A percentile compares a stretch with the other conserved stretches of the same genome.
Conservation (phyloP, 1,140 invertebrate species). For the Drosophila setifemur region DNA sequence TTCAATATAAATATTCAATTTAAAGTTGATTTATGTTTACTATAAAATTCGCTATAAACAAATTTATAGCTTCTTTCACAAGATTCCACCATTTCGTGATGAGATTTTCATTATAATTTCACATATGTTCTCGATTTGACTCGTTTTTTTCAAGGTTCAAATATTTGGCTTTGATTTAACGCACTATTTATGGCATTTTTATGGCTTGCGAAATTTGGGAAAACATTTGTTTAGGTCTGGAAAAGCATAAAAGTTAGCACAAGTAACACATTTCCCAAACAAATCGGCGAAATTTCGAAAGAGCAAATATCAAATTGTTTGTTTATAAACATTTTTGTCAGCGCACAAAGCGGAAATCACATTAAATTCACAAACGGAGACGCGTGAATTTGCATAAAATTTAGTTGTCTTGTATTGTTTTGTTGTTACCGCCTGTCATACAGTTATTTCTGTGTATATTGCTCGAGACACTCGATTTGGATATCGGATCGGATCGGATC, state of each 20-base stretch:
- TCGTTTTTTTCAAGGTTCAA: slow-evolving; percentile 2
- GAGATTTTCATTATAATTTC: background rate
- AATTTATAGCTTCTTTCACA: background rate
- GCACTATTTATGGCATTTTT: slow-evolving; percentile 12
- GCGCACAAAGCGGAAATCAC: slow-evolving; percentile 46
- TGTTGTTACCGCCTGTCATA: slow-evolving; percentile 24
- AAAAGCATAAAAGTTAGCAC: slow-evolving; percentile 15
- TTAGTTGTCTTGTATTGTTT: no score
- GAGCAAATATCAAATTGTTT: slow-evolving; percentile 31
- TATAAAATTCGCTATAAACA: no score
- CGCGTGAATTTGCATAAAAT: slow-evolving; percentile 50
- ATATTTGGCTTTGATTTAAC: background rate
- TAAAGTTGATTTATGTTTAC: no score
- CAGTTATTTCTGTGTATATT: slow-evolving; percentile 42
- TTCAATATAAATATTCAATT: no score
- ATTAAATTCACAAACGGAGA: slow-evolving; percentile 16
- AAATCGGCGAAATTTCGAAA: background rate
- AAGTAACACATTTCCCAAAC: slow-evolving; percentile 24
- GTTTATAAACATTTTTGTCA: slow-evolving; percentile 54
- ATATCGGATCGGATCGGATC: background rate
- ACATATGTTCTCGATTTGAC: background rate
- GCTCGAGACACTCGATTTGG: slow-evolving; percentile 7
- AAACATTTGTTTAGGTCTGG: slow-evolving; percentile 11
- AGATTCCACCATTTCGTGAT: no score
- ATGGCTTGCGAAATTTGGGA: background rate